Evolutionary conservation across 2,888 invertebrate genomes (phyloP).

Genomic region (Lasioglossum calceatum): DNA sequence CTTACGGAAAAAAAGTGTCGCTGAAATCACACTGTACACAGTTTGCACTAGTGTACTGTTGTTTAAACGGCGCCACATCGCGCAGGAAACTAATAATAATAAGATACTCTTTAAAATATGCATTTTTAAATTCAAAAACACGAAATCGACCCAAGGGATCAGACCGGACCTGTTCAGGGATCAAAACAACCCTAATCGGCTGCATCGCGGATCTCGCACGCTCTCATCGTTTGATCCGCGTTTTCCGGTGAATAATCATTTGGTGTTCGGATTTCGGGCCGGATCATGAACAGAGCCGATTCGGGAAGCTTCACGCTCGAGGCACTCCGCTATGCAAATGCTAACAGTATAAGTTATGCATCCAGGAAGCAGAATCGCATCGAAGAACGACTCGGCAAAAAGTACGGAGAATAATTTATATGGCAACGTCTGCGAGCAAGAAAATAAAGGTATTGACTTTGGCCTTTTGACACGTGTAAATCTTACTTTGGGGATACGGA

Average conservation of each 20-base stretch:
- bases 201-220: neutral
- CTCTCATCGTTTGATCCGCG: neutral
- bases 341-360: neutral
- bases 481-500: neutral
- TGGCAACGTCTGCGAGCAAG: neutral
- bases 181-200: neutral
- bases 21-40: too few relatives aligned
- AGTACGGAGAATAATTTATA: neutral
- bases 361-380: neutral
- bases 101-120: too few relatives aligned
- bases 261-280: neutral
- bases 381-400: neutral
- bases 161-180: neutral
- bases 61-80: too few relatives aligned
- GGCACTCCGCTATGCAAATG: neutral
- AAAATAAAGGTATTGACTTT: neutral
- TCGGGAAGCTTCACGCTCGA: constrained; percentile 12
- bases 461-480: neutral
- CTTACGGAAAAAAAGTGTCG: too few relatives aligned
- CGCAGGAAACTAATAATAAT: too few relatives aligned
- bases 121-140: neutral
- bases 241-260: neutral
- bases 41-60: too few relatives aligned
- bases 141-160: constrained; percentile 16
- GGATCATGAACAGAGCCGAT: constrained; percentile 2